Conservation (phyloP, 1,140 invertebrate species). For the Holotrichia oblita region DNA sequence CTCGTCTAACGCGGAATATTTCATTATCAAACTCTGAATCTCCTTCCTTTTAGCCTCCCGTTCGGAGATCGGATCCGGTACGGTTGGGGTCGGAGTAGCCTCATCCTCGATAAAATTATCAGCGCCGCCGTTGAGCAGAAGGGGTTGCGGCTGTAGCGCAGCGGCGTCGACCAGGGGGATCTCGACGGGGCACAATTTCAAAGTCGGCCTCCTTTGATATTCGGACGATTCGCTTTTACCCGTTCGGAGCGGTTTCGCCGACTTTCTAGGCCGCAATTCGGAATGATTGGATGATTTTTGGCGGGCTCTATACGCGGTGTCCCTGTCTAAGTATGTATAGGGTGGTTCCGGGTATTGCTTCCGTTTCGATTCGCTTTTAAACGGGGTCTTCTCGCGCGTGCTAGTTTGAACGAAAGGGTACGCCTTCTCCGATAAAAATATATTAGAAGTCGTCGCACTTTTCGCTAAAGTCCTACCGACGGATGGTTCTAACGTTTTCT, state of each 20-base stretch:
- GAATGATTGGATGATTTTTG: slow-evolving; percentile 58
- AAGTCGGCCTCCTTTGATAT: slow-evolving; percentile 52
- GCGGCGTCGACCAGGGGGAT: slow-evolving; percentile 54
- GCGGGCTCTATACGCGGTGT: slow-evolving; percentile 53
- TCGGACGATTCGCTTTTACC: slow-evolving; percentile 65
- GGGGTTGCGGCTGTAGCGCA: too few relatives aligned
- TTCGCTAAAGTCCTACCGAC: slow-evolving; percentile 60
- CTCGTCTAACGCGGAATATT: slow-evolving; percentile 78
- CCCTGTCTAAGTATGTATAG: slow-evolving; percentile 55
- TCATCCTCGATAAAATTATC: slow-evolving; percentile 61
- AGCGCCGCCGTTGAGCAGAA: slow-evolving; percentile 55
- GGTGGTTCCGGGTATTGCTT: slow-evolving; percentile 56
- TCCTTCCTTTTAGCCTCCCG: slow-evolving; percentile 81
- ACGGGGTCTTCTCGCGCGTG: slow-evolving; percentile 69
- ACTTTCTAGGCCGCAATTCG: slow-evolving; percentile 59
- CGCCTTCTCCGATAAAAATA: slow-evolving; percentile 73
- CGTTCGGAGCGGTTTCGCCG: slow-evolving; percentile 62
- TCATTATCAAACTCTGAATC: slow-evolving; percentile 80
- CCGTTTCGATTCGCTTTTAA: slow-evolving; percentile 60
- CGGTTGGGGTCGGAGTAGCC: slow-evolving; percentile 65
- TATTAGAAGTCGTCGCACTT: slow-evolving; percentile 69
- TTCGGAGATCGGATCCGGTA: slow-evolving; percentile 66
- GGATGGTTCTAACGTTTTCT: slow-evolving; percentile 73
- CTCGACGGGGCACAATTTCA: slow-evolving; percentile 64
- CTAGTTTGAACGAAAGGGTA: slow-evolving; percentile 66